These are phyloP conservation scores for Neopipo cinnamomea DNA, from an alignment of 2,113 vertebrate species.

Conservation along the genomic window DNA sequence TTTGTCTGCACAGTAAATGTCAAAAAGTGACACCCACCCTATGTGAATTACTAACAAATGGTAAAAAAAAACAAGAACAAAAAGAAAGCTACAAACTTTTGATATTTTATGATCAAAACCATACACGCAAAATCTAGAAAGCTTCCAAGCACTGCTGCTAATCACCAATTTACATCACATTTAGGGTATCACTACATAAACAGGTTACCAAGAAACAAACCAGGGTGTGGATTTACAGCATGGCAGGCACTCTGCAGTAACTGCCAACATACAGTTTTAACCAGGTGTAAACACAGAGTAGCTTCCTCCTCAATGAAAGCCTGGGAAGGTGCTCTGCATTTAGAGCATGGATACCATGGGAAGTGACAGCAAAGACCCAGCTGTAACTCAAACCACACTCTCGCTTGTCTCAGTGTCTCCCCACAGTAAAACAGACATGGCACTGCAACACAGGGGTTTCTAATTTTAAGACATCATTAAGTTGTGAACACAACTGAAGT, in stretches of 20 bases:
- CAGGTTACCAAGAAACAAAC: conserved; percentile 17
- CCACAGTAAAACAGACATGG: neutral
- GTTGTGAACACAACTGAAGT: conserved; percentile 33
- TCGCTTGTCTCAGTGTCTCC: neutral
- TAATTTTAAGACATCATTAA: neutral
- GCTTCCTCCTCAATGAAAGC: neutral
- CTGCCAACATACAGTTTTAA: neutral
- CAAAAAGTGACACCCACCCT: conserved; percentile 32
- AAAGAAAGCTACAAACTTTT: conserved; percentile 32
- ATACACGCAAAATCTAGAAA: conserved; percentile 10
- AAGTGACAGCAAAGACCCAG: neutral
- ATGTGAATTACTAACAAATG: conserved; percentile 40
- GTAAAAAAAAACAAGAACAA: neutral
- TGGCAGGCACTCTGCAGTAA: neutral
- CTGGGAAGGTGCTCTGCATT: neutral
- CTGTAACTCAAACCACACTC: neutral
- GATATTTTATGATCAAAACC: conserved; percentile 42
- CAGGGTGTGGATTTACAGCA: conserved; percentile 12
- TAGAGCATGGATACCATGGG: neutral
- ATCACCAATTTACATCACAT: neutral
- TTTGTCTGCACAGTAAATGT: conserved; percentile 54
- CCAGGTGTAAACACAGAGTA: neutral
- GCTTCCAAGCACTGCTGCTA: neutral
- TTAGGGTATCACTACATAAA: neutral
- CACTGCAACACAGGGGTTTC: conserved; percentile 17